phyloP scores from a whole-genome alignment of 2,888 invertebrate species.

The Aricia artaxerxes region DNA sequence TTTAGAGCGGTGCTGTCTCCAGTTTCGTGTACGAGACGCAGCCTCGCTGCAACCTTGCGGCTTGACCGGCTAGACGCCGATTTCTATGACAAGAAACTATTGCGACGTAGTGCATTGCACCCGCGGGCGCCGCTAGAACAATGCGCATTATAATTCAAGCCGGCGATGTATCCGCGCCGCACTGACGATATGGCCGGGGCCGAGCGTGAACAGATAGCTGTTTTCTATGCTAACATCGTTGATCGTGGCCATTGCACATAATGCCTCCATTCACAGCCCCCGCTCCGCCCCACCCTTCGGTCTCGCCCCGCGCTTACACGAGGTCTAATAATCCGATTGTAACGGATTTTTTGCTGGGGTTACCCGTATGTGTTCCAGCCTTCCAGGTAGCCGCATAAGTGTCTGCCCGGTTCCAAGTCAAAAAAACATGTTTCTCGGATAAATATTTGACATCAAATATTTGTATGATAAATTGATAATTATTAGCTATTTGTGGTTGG shows the following conservation, averaged over 20 bases:
- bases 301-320: not conserved
- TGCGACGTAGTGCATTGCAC: slow-evolving; percentile 76
- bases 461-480: not conserved
- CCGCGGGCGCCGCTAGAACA: slow-evolving; percentile 66
- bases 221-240: slow-evolving; percentile 37
- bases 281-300: not conserved
- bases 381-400: slow-evolving; percentile 6
- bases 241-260: slow-evolving; percentile 23
- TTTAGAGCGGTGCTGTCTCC: not conserved
- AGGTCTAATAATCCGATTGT: slow-evolving; percentile 22
- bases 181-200: slow-evolving; percentile 53
- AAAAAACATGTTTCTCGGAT: not conserved
- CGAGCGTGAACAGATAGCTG: slow-evolving; percentile 56
- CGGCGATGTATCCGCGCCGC: slow-evolving; percentile 74
- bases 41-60: slow-evolving; percentile 45
- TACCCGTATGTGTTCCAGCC: not conserved
- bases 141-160: slow-evolving; percentile 78
- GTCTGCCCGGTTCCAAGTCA: slow-evolving; percentile 47
- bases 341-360: slow-evolving; percentile 4
- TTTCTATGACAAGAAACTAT: slow-evolving; percentile 73
- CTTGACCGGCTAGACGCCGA: slow-evolving; percentile 53
- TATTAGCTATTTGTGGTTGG: not conserved
- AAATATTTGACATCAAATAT: not conserved
- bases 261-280: slow-evolving; percentile 31
- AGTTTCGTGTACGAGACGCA: not conserved